Base-by-base conservation (phyloP, 2,113 vertebrate species). In the Istiophorus platypterus region DNA sequence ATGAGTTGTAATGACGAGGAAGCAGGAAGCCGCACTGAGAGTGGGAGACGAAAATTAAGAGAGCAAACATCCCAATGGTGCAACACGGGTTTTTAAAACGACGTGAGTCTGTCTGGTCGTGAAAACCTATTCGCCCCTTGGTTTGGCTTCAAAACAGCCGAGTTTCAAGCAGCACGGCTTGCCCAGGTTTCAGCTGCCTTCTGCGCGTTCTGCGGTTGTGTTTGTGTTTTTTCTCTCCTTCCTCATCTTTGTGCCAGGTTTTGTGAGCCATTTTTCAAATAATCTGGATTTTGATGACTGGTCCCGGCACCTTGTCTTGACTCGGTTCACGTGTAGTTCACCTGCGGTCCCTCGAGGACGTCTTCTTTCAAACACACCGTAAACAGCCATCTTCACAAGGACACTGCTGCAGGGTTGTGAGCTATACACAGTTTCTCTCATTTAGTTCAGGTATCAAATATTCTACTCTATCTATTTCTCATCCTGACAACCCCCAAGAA, bases 1-100 rank as follows among this genome's bases (percentile, higher is more conserved):
- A 85, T 82, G 72, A 83, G 72, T 14, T 37, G n/a, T 77, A 56
- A 74, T 51, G 49, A 72, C 29, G 26, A 61, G 67, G 68, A 51
- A 37, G 45, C 69, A 67, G 42, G 37, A 64, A 39, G 52, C 47
- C 1, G 18, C 8, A 24, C 54, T 65, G 67, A 77, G 39, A 22
- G 49, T n/a, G 45, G 49, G 51, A 78, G 77, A 56, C 41, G 24
- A 52, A 42, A 37, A n/a, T n/a, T 65, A 31, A 76, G 47, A 74
- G 9, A 52, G 51, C 51, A 52, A 52, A 52, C 62, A 52, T 37
- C 57, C 45, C 73, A 56, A 72, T 26, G 12, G 17, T 26, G 26
- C 13, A 24, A 14, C 18, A 6, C 13, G 41, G 41, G 0, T 22
- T 37, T 37, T n/a, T 27, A 18, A 58, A 66, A 7, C 31, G 17